phyloP scores from a whole-genome alignment of 2,113 vertebrate genomes.

The Nothocercus julius region DNA sequence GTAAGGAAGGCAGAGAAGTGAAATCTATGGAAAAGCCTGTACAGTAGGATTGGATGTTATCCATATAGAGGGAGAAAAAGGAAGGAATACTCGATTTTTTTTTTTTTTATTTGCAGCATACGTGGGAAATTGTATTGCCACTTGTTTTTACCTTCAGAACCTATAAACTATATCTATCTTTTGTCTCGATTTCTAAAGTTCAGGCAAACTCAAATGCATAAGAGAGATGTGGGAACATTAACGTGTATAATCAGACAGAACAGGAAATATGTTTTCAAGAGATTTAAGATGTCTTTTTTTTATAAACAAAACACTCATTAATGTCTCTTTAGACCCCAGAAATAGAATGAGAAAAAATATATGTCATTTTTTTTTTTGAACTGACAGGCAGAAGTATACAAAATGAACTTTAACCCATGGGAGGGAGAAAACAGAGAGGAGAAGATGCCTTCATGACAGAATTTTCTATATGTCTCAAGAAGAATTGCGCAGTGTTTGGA shows the following conservation, averaged over 20 bases:
- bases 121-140: accelerated
- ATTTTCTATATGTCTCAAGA: not conserved
- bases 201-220: not conserved
- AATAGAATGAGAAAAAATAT: not conserved
- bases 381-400: not conserved
- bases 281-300: not conserved
- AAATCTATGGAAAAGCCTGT: not conserved
- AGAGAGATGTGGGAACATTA: not conserved
- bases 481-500: not conserved
- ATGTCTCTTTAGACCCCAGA: not conserved
- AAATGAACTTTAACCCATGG: not conserved
- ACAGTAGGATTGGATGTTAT: not conserved
- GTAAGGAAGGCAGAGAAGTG: not conserved
- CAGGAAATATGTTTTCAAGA: not conserved
- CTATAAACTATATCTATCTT: not conserved
- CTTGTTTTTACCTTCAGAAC: not conserved
- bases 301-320: not conserved
- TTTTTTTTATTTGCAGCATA: not conserved
- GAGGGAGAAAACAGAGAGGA: accelerated
- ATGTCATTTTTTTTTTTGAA: not conserved
- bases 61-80: not conserved
- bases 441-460: not conserved
- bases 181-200: not conserved
- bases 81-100: not conserved
- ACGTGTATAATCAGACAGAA: not conserved